Base-by-base conservation (phyloP, 2,888 invertebrate genomes). In the Zygaena filipendulae region DNA sequence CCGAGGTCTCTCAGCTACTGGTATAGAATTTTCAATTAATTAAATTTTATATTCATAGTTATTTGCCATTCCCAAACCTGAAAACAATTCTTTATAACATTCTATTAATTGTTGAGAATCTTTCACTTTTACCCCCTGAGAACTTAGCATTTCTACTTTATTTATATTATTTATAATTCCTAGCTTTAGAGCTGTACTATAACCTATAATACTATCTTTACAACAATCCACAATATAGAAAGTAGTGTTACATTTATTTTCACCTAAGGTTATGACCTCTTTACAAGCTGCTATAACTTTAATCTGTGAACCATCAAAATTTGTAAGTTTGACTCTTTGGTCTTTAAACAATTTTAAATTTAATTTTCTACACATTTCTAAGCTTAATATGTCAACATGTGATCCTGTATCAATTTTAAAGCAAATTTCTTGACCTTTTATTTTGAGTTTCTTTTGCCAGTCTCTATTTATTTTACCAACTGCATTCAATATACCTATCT, bases 361-460 rank as follows among this genome's bases (percentile, higher is more conserved):
- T 25, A 27, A 28, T 24, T 12, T 25, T 10, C 11, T 16, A 8
- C 13, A 13, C 9, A 13, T 25, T 7, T 29, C 20, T 7, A 4
- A n/a, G 21, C 14, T 25, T 25, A 32, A 11, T 9, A 29, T 23
- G 13, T 32, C 23, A 4, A 21, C 29, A 10, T 32, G 32, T 10
- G 22, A 21, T 6, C 29, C 28, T 13, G 32, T 29, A 12, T 29
- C 28, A 13, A 27, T 13, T 27, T 26, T 31, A 14, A 27, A 27
- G 19, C 11, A 11, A 5, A 26, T 5, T 6, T 11, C 9, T 1
- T 21, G 1, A 11, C 14, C 16, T 10, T 31, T 27, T 8, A 27
- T 8, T 13, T n/a, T 31, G 3, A 19, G 13, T 27, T 23, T 20
- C 8, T 26, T 20, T 11, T 11, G 18, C 30, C 27, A 26, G 13